Base-by-base conservation (phyloP, 53 echinoderm and acorn worm genomes). In the Astropecten irregularis region DNA sequence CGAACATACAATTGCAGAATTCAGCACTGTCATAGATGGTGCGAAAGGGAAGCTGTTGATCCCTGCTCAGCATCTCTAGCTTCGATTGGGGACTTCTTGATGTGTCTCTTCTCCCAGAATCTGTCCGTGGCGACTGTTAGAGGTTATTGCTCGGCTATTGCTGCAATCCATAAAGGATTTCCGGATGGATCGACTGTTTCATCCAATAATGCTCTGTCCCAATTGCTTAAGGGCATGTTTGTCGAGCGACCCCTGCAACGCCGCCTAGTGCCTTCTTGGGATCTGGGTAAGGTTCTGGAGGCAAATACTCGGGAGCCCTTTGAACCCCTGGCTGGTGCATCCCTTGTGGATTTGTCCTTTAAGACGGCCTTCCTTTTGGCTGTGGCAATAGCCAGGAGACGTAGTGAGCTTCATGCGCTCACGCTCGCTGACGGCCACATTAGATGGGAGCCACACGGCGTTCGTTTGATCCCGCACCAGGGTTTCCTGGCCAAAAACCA, bases 401-500 rank as follows among this genome's bases (percentile, higher is more conserved):
- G 49, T 32, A 71, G 60, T 9, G 72, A 82, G 8, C 53, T 88
- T 6, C 87, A 68, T 26, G 69, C 81, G 0, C 48, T 87, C 4
- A 35, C 35, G 26, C 30, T 81, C 2, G 69, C 50, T 1, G 26
- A 32, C 5, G 82, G 49, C 7, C 71, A 69, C 56, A 20, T 83
- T 0, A 58, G 71, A 3, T 72, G 40, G 47, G 61, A 52, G 13
- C 50, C 56, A 0, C 30, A 10, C 1, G 40, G 71, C 6, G 83
- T 71, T 0, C 21, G 32, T 23, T 59, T 73, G 46, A 18, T 82
- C 39, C 72, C 63, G 1, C 59, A 60, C 42, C 7, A 16, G 6
- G 29, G 19, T 0, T 77, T 86, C 52, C 40, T 86, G 14, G 34
- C 86, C 30, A 79, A 86, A 33, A 86, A 51, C 27, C 86, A 50